A percentile compares a stretch with the other conserved stretches of the same genome.
Evolutionary conservation across 1,140 invertebrate genomes (phyloP).

Genomic region (Drosophila pallidifrons): DNA sequence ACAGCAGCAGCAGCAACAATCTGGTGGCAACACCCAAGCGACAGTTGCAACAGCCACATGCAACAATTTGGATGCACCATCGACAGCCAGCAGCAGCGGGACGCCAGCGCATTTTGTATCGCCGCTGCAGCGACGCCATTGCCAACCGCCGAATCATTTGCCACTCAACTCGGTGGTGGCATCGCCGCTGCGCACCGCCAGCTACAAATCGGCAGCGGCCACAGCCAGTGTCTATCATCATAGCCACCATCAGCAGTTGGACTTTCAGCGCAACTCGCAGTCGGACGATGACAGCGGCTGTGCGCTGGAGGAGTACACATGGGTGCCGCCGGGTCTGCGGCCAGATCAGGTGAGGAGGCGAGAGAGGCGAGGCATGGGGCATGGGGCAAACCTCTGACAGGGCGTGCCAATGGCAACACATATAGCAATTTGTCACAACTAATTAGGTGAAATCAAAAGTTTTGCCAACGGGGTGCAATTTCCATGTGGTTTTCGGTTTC

Average conservation of each 20-base stretch:
- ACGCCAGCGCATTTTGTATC: slow-evolving; percentile 71
- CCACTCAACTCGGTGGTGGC: slow-evolving; percentile 75
- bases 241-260: slow-evolving; percentile 85
- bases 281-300: slow-evolving; percentile 99
- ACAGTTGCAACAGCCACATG: slow-evolving; percentile 45
- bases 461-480: slow-evolving; percentile 28
- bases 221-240: slow-evolving; percentile 65
- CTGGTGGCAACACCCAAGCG: slow-evolving; percentile 42
- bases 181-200: slow-evolving; percentile 73
- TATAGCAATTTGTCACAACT: slow-evolving; percentile 66
- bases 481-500: slow-evolving; percentile 27
- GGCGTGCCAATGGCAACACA: slow-evolving; percentile 22
- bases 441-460: slow-evolving; percentile 66
- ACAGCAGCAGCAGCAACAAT: slow-evolving; percentile 14
- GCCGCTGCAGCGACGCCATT: slow-evolving; percentile 77
- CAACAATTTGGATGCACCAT: slow-evolving; percentile 63
- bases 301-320: slow-evolving; percentile 98
- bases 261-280: slow-evolving; percentile 95
- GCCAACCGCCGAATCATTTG: slow-evolving; percentile 76
- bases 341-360: slow-evolving; percentile 94
- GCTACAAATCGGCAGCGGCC: slow-evolving; percentile 74
- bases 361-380: slow-evolving; percentile 12
- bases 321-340: slow-evolving; percentile 97
- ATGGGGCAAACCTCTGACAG: not conserved
- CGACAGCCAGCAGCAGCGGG: slow-evolving; percentile 57